Evolutionary conservation across 2,113 vertebrate genomes (phyloP).

Genomic region (Cyanistes caeruleus): DNA sequence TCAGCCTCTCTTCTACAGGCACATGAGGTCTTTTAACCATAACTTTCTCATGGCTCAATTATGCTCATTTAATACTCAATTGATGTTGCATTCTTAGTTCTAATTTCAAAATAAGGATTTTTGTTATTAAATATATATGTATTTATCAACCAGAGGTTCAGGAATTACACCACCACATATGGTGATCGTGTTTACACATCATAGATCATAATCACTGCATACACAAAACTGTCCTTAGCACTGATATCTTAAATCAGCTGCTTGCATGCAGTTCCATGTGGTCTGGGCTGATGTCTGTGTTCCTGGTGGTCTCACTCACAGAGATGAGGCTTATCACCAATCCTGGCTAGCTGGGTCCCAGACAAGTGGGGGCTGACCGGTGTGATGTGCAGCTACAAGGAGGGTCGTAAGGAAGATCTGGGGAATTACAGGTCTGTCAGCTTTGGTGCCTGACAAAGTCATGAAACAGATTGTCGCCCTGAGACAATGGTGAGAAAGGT

Average conservation of each 20-base stretch:
- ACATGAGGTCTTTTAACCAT: background rate
- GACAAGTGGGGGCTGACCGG: background rate
- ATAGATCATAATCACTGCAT: background rate
- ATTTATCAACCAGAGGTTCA: background rate
- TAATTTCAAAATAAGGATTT: background rate
- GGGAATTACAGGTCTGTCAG: background rate
- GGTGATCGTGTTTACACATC: accelerated
- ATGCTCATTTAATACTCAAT: background rate
- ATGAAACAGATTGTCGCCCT: background rate
- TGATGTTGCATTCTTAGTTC: background rate
- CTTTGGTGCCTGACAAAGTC: background rate
- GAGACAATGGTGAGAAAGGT: background rate
- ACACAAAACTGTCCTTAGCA: background rate
- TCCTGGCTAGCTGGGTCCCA: background rate
- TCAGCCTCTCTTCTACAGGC: background rate
- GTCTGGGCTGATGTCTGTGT: background rate
- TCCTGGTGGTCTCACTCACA: background rate
- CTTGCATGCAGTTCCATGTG: background rate
- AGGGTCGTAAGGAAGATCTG: background rate
- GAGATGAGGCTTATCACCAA: no score
- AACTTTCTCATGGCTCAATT: background rate
- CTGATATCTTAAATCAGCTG: background rate
- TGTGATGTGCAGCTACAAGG: no score
- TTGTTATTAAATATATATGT: background rate
- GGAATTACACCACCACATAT: background rate